phyloP scores from a whole-genome alignment of 2,888 invertebrate species.

The Encarsia formosa region DNA sequence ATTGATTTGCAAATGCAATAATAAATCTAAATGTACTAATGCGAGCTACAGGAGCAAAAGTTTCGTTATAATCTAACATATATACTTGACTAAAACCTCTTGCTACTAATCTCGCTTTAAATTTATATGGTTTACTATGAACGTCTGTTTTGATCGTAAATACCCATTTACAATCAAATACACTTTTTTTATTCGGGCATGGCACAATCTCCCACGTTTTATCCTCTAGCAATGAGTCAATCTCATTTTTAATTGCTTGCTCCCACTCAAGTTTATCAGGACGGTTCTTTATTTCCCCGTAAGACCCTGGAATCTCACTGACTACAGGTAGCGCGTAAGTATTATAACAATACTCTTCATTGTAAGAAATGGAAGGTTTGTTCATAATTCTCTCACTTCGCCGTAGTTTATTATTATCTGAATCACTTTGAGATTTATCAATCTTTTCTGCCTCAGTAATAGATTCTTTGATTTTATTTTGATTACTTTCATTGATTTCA shows the following conservation, averaged over 20 bases:
- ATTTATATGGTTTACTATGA: not conserved
- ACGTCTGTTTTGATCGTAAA: not conserved
- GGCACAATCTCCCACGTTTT: constrained; percentile 5
- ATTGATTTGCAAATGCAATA: not conserved
- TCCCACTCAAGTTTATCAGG: not conserved
- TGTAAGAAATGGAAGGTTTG: too few relatives aligned
- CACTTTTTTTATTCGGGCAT: not conserved
- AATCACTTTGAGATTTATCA: too few relatives aligned
- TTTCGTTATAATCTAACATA: not conserved
- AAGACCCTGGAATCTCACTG: too few relatives aligned
- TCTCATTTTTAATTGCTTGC: constrained; percentile 3
- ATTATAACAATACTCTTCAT: too few relatives aligned
- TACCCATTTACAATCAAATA: not conserved
- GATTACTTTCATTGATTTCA: too few relatives aligned
- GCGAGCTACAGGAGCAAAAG: not conserved
- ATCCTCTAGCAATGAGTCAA: constrained; percentile 1
- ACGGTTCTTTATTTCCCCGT: too few relatives aligned
- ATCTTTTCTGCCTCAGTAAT: too few relatives aligned
- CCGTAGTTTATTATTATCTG: too few relatives aligned
- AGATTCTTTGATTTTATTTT: too few relatives aligned
- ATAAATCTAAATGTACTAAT: not conserved
- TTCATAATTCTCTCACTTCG: too few relatives aligned
- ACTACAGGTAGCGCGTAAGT: too few relatives aligned
- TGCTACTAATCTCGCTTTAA: not conserved
- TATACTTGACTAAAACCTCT: not conserved